Percentiles rank a stretch among this genome's conserved stretches.
Evolutionary conservation across 2,888 invertebrate species (phyloP).

Genomic region (Autographa gamma): DNA sequence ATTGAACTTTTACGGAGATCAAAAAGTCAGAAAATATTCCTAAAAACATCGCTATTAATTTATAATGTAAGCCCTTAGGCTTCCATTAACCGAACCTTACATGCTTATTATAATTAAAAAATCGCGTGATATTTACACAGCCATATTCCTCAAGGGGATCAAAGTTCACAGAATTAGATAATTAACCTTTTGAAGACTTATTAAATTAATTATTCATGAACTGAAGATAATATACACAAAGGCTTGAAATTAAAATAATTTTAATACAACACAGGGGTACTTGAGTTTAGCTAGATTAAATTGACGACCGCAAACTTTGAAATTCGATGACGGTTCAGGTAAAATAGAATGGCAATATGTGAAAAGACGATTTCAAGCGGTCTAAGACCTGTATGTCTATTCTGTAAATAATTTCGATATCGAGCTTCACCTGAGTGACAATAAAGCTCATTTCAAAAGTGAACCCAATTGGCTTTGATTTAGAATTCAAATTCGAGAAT

Average conservation of each 20-base stretch:
- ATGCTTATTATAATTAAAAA: neutral
- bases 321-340: too few relatives aligned
- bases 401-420: too few relatives aligned
- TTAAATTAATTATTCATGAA: constrained; percentile 5
- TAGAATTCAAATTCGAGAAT: too few relatives aligned
- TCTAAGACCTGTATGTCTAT: too few relatives aligned
- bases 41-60: neutral
- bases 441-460: too few relatives aligned
- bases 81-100: neutral
- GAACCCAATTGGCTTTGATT: too few relatives aligned
- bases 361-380: too few relatives aligned
- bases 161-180: neutral
- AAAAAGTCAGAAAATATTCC: neutral
- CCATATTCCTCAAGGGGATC: neutral
- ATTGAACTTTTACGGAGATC: neutral
- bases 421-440: too few relatives aligned
- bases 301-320: neutral
- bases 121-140: neutral
- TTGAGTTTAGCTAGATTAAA: too few relatives aligned
- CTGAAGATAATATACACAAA: neutral
- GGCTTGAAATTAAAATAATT: too few relatives aligned
- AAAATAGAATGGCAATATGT: too few relatives aligned
- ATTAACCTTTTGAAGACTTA: neutral
- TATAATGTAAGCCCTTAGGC: neutral
- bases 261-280: too few relatives aligned